Evolutionary conservation across 2,888 invertebrate genomes (phyloP), one percentile per base, ranked within the genome.

Genomic region (Maniola hyperantus): DNA sequence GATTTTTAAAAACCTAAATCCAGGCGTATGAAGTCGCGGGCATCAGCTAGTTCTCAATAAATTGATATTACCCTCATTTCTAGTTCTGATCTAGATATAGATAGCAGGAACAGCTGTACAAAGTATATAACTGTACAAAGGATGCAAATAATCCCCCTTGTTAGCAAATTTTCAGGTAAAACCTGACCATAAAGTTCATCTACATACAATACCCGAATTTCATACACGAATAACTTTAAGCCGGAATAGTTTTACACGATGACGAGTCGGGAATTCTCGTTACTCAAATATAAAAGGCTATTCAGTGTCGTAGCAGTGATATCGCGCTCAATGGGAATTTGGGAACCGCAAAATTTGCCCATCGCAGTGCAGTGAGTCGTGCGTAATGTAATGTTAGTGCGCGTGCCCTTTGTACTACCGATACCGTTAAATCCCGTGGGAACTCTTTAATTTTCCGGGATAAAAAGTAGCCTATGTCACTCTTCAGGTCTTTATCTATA

Each of bases 281-380:
- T 79, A 82, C 78, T 83, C 82, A 78, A 76, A 83, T 79, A 84
- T 81, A 84, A 84, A 83, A 79, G 70, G 74, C 65, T 68, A 66
- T 70, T 70, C 66, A 72, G 73, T 70, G 72, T 64, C 65, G 68
- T 65, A 65, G 67, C 71, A 70, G 60, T 69, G 70, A 72, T 72
- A 75, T 66, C 65, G 73, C 78, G 79, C 79, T 89, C 79, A 88
- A 90, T 89, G 79, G 85, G 76, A 80, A 84, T 80, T 82, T 82
- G 79, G 84, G 82, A 76, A 82, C 88, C 90, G 88, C 89, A 83
- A 89, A 90, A 89, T 90, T 85, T 82, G 80, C 81, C 80, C 87
- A 86, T 85, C 83, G 77, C 77, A 77, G 84, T 80, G 84, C 83
- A 87, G 76, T 88, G 83, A 84, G 78, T 78, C 83, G 89, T 78